phyloP scores from a whole-genome alignment of 1,140 invertebrate genomes.

The Brachionus paranguensis region DNA sequence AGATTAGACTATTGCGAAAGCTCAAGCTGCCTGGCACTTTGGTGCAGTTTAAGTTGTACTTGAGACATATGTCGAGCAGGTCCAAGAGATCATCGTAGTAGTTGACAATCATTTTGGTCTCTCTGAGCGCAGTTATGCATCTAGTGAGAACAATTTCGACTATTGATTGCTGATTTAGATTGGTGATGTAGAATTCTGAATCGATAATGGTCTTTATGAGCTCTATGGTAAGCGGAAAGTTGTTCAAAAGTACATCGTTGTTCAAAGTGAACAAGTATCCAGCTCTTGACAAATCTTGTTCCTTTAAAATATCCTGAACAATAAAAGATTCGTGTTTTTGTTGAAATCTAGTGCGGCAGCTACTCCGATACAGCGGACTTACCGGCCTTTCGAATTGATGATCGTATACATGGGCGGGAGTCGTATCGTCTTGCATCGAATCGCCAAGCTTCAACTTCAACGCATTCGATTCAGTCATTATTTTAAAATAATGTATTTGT shows the following conservation, averaged over 20 bases:
- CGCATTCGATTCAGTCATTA: background rate
- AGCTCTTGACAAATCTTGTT: conserved; percentile 77
- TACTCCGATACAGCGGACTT: background rate
- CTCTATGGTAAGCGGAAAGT: conserved; percentile 73
- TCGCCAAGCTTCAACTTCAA: background rate
- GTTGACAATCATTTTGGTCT: conserved; percentile 76
- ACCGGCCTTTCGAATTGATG: background rate
- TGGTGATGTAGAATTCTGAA: conserved; percentile 70
- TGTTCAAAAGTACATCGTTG: conserved; percentile 75
- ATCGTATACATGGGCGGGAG: background rate
- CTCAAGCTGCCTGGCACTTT: conserved; percentile 43
- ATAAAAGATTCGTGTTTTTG: background rate
- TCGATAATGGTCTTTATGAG: conserved; percentile 72
- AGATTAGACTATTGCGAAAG: conserved; percentile 5
- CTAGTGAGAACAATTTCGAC: conserved; percentile 84
- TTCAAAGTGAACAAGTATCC: conserved; percentile 81
- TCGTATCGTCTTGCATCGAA: background rate
- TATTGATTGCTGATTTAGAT: conserved; percentile 83
- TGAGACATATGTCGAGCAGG: conserved; percentile 75
- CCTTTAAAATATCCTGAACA: conserved; percentile 65
- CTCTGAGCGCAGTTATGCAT: conserved; percentile 74
- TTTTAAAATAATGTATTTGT: background rate
- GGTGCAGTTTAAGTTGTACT: conserved; percentile 77
- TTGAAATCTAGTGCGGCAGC: background rate
- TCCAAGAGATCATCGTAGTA: conserved; percentile 74